Percentiles rank a stretch among this genome's conserved stretches.
phyloP scores from a whole-genome alignment of 37 sponge, comb jelly and placozoan species.

The Sycon ciliatum region DNA sequence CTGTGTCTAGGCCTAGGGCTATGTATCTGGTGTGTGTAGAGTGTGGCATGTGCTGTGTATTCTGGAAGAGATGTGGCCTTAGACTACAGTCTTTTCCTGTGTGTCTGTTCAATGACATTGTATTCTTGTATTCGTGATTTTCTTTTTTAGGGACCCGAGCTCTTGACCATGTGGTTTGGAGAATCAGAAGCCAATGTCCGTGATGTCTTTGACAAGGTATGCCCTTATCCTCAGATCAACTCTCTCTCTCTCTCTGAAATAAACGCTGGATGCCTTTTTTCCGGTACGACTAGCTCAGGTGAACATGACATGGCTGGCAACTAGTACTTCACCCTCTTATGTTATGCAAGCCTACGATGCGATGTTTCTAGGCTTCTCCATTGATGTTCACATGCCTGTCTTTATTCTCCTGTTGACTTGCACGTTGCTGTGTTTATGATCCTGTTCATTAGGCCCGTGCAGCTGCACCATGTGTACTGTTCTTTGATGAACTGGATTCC shows the following conservation, averaged over 20 bases:
- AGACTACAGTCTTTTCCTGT: background rate
- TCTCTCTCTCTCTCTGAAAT: background rate
- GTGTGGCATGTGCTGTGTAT: background rate
- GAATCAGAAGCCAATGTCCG: constrained; percentile 97
- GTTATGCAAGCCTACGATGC: too few relatives aligned
- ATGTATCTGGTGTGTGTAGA: background rate
- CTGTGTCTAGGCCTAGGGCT: too few relatives aligned
- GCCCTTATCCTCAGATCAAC: background rate
- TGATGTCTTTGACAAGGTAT: constrained; percentile 96
- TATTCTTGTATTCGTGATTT: background rate
- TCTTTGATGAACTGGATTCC: constrained; percentile 99
- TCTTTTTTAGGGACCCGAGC: constrained; percentile 75
- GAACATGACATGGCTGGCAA: too few relatives aligned
- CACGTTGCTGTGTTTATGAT: background rate
- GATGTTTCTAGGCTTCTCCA: background rate
- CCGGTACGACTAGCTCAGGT: too few relatives aligned
- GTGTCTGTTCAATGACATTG: background rate
- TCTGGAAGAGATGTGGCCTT: background rate
- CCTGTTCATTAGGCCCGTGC: constrained; percentile 39
- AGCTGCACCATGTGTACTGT: constrained; percentile 96
- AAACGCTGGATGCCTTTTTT: too few relatives aligned
- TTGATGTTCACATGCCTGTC: background rate
- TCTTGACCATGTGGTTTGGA: constrained; percentile 99
- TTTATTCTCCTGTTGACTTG: background rate
- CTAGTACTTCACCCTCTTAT: too few relatives aligned